Evolutionary conservation across 2,797 vertebrate species (phyloP), one percentile per base, ranked within the genome.

Genomic region (Rallus crepitans): DNA sequence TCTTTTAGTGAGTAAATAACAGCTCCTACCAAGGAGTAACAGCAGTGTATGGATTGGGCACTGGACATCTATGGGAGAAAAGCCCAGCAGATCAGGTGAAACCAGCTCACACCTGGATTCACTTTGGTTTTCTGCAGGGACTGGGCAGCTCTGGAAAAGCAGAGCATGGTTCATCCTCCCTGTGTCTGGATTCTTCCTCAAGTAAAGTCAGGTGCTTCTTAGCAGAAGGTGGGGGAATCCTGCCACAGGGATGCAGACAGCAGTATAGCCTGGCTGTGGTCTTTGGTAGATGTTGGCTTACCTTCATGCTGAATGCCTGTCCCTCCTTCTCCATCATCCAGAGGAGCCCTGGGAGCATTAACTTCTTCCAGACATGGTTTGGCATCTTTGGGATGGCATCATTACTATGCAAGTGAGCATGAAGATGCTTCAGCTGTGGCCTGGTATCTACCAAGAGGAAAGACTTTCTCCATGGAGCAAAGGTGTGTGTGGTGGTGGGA

Each of bases 11-110:
- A 40, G 33, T 28, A 81, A 90, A 72, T 61, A 59, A 4, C 12
- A 72, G 90, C 93, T 94, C 52, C 42, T 72, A 24, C 30, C 61
- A 83, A 78, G 33, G 37, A 92, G 61, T 16, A 91, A 24, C 71
- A 93, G 39, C 40, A 57, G 37, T 3, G 2, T 31, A 24, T 66
- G 47, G 89, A 81, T 86, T 35, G 42, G 71, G 24, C 89, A 20
- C 39, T 86, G 39, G 4, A 14, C 20, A n/a, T n/a, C 37, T 18
- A 66, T n/a, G 16, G 25, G 31, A 89, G 63, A 79, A 87, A 79
- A 89, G 33, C 15, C 63, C 57, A 75, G 21, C n/a, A 53, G 21
- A 31, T 5, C 27, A 40, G 42, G 42, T 45, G 50, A 73, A 9
- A 28, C 19, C 19, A 80, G 33, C 30, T 92, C 52, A 64, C 47